Evolutionary conservation across 2,888 invertebrate genomes (phyloP), one percentile per base, ranked within the genome.

Genomic region (Caenorhabditis afra): DNA sequence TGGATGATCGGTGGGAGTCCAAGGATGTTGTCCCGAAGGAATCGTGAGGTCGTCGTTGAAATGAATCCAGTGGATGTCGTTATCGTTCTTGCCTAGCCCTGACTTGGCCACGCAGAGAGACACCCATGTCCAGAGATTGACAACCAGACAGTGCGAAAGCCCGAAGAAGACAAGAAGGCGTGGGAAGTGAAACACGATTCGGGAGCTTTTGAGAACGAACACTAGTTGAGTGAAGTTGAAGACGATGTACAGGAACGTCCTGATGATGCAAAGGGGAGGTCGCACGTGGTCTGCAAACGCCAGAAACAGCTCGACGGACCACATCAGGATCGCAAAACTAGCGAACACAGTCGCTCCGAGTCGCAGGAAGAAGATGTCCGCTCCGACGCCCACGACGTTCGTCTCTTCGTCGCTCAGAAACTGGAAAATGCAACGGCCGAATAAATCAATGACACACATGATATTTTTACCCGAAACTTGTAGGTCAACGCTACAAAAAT

Each of bases 71-170:
- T 70, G 61, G 8, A 7, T 16, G 16, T 61, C 61, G 37, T 61
- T 16, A 1, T 45, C 41, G 37, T 55, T 8, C 1, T 37, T 49
- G 16, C 50, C 29, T 4, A 70, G 52, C 1, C 47, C 61, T 0
- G 76, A 62, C 39, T 76, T 76, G 1, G 70, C 71, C 11, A 71
- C 57, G n/a, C 70, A 71, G 1, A 78, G 62, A 1, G 71, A 71
- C 61, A 78, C 71, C 77, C 77, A 78, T 3, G 66, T 65, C 77
- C 77, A 78, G 14, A 78, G 66, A n/a, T 78, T 78, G 35, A 78
- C 77, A 23, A 70, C 71, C 4, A 78, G 57, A 53, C 70, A 59
- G 22, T 78, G 77, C 70, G 71, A 66, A 66, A 78, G 71, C 50
- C 77, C 77, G 57, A 78, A 78, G 23, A 49, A 61, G 1, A 66